Evolutionary conservation across 2,113 vertebrate species (phyloP).

Genomic region (Alexandromys fortis): DNA sequence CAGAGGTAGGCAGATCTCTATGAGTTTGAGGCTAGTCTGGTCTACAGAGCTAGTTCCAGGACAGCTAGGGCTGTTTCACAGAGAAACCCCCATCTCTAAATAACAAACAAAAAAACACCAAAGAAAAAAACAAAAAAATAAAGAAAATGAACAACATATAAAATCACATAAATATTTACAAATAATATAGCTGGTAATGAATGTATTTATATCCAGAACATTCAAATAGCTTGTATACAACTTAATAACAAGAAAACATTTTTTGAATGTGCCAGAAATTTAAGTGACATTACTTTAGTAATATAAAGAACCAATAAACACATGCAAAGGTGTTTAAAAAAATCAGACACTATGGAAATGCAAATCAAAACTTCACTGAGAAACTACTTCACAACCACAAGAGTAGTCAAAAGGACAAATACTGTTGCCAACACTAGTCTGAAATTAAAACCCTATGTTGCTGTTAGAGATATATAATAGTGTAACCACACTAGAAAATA

Average conservation of each 20-base stretch:
- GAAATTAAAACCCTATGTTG: constrained; percentile 6
- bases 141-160: constrained; percentile 28
- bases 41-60: too few species aligned
- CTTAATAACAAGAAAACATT: background rate
- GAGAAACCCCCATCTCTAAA: too few species aligned
- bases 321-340: constrained; percentile 37
- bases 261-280: background rate
- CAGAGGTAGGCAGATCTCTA: too few species aligned
- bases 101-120: too few species aligned
- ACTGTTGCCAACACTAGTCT: background rate
- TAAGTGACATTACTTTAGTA: constrained; percentile 36
- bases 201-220: constrained; percentile 3
- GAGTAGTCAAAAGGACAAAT: background rate
- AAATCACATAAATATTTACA: constrained; percentile 29
- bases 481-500: background rate
- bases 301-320: background rate
- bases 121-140: background rate
- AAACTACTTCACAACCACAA: background rate
- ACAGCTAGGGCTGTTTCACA: too few species aligned
- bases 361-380: background rate
- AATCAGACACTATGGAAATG: background rate
- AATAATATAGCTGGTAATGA: background rate
- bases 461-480: background rate
- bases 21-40: too few species aligned
- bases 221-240: constrained; percentile 34